Evolutionary conservation across 2,113 vertebrate species (phyloP).

Genomic region (Thinocorus orbignyianus): DNA sequence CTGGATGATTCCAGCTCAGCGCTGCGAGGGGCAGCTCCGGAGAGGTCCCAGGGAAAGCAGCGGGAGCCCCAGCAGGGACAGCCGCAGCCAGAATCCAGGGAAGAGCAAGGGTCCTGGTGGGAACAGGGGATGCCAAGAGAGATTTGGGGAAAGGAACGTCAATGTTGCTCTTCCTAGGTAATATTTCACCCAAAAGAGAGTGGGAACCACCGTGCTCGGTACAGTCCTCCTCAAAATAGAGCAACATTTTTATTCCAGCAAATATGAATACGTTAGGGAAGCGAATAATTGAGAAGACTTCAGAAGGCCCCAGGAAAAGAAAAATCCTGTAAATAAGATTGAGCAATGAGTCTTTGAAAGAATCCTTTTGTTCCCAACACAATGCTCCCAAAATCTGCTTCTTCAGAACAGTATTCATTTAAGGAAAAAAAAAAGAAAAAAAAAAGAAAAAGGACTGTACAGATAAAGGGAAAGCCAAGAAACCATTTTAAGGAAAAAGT

Average conservation of each 20-base stretch:
- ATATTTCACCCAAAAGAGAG: background rate
- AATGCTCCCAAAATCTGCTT: constrained; percentile 57
- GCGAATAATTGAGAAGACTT: constrained; percentile 23
- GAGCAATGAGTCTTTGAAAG: constrained; percentile 58
- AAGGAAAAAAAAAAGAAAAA: background rate
- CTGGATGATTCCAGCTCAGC: background rate
- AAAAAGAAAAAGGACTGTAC: background rate
- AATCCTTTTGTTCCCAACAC: constrained; percentile 59
- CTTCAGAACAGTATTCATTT: constrained; percentile 43
- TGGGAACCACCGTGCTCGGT: background rate
- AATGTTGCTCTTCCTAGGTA: background rate
- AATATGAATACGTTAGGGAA: constrained; percentile 15
- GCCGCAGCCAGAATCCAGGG: background rate
- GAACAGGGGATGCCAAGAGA: background rate
- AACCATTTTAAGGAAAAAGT: constrained; percentile 35
- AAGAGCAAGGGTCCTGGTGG: background rate
- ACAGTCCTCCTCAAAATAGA: background rate
- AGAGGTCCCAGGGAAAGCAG: background rate
- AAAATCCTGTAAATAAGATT: constrained; percentile 35
- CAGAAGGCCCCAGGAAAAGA: constrained; percentile 7
- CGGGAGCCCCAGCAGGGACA: background rate
- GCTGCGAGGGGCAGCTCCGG: background rate
- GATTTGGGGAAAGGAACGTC: background rate
- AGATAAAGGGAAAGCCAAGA: constrained; percentile 6
- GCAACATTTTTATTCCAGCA: background rate